Conservation (phyloP, 2,113 vertebrate species). For the Cyphomyrus discorhynchus region DNA sequence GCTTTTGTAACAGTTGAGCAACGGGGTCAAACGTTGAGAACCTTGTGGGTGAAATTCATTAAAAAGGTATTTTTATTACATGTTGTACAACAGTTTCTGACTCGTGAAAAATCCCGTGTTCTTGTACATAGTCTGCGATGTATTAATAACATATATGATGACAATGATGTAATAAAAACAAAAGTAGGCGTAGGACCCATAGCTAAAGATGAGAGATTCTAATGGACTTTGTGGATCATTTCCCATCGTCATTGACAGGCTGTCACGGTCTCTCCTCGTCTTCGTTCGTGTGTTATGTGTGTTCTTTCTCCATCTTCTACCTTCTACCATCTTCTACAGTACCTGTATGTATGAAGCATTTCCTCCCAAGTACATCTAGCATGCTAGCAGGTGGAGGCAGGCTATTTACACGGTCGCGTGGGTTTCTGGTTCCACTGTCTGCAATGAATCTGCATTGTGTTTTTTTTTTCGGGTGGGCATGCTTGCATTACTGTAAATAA, state of each 20-base stretch:
- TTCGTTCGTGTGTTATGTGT: background rate
- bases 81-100: background rate
- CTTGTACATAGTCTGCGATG: background rate
- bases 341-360: background rate
- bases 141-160: background rate
- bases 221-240: background rate
- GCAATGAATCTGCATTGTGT: background rate
- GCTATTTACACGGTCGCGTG: background rate
- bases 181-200: background rate
- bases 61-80: conserved; percentile 8
- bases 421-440: background rate
- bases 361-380: background rate
- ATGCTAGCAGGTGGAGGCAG: background rate
- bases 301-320: background rate
- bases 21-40: conserved; percentile 23
- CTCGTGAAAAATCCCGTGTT: background rate
- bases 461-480: background rate
- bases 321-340: background rate
- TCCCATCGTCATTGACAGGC: background rate
- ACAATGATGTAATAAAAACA: background rate
- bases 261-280: background rate
- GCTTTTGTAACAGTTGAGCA: conserved; percentile 41
- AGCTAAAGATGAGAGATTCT: background rate
- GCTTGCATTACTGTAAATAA: background rate
- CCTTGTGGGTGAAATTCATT: conserved; percentile 18